Conservation (phyloP, 2,113 vertebrate genomes). For the Tor tambroides region DNA sequence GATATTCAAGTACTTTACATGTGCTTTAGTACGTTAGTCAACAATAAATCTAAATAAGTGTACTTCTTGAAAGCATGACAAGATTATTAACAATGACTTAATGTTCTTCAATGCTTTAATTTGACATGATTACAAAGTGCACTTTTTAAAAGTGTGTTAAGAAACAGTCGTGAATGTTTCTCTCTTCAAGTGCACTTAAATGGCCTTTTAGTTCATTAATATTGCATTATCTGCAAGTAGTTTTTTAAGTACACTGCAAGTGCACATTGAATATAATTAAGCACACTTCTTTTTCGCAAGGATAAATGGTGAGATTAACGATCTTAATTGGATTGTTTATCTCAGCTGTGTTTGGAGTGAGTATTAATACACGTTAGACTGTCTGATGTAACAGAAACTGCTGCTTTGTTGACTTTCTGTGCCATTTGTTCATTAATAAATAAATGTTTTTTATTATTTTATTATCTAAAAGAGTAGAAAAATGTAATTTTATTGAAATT, state of each 20-base stretch:
- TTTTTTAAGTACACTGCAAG: not conserved
- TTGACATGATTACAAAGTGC: not conserved
- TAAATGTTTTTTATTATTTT: not conserved
- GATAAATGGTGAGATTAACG: not conserved
- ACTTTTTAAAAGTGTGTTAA: not conserved
- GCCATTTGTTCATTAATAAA: not conserved
- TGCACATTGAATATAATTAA: not conserved
- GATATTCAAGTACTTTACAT: not conserved
- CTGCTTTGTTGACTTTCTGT: not conserved
- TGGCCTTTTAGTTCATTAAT: not conserved
- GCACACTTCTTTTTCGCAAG: not conserved
- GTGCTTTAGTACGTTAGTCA: not conserved
- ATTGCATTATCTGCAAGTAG: not conserved
- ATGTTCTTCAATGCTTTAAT: not conserved
- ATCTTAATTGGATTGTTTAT: slow-evolving; percentile 45
- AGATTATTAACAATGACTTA: not conserved
- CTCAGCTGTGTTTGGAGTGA: not conserved
- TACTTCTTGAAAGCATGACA: not conserved
- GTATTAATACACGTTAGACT: not conserved
- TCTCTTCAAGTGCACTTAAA: not conserved
- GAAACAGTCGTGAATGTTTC: not conserved
- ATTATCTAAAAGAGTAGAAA: not conserved
- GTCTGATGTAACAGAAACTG: not conserved
- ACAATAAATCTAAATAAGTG: not conserved
- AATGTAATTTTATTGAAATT: not conserved